Evolutionary conservation across 2,113 vertebrate genomes (phyloP).

Genomic region (Ploceus nigricollis): DNA sequence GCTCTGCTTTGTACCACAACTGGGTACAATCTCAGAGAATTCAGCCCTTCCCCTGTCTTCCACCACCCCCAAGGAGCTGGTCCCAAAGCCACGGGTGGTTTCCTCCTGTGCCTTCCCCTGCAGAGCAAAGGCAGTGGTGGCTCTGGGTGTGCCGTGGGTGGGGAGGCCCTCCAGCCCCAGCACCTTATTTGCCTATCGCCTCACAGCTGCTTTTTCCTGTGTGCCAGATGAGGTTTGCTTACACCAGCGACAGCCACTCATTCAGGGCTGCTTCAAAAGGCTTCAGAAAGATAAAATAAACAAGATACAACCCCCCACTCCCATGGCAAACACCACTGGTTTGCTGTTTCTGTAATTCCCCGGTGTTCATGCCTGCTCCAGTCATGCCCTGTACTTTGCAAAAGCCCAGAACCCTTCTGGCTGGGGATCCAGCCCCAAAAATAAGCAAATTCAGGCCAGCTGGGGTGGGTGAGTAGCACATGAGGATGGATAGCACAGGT

Average conservation of each 20-base stretch:
- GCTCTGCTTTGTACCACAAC: not conserved
- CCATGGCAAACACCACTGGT: not conserved
- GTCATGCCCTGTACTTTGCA: not conserved
- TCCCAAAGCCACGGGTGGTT: not conserved
- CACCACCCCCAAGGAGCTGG: not conserved
- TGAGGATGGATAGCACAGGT: not conserved
- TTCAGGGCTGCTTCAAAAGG: not conserved
- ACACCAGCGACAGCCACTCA: not conserved
- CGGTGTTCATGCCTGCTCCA: fast-evolving
- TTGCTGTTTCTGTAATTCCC: not conserved
- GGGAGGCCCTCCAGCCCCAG: not conserved
- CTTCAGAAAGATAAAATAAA: not conserved
- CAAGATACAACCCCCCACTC: not conserved
- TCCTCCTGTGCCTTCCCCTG: not conserved
- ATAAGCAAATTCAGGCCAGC: not conserved
- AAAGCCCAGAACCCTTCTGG: not conserved
- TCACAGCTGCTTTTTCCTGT: constrained; percentile 25
- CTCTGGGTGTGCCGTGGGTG: not conserved
- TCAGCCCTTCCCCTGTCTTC: not conserved
- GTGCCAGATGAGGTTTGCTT: not conserved
- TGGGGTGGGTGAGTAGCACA: fast-evolving
- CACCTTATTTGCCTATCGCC: constrained; percentile 8
- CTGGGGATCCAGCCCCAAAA: not conserved
- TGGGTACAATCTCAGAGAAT: fast-evolving
- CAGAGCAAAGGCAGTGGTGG: fast-evolving